Conservation (phyloP, 2,113 vertebrate genomes). For the Amblyornis subalaris region DNA sequence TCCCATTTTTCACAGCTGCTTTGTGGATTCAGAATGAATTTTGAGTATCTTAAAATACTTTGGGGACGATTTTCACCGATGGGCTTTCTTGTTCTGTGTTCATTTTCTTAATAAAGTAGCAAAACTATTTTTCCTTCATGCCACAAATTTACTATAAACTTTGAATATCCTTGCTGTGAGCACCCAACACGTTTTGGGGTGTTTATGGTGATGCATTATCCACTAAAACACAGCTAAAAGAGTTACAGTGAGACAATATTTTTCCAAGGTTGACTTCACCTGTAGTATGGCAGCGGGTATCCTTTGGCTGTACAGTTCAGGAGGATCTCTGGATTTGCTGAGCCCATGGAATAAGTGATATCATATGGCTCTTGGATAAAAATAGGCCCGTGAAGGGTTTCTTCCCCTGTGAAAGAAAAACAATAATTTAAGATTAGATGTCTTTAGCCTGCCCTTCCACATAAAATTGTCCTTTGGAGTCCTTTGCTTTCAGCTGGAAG, state of each 20-base stretch:
- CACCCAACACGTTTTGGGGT: not conserved
- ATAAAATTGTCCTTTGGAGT: not conserved
- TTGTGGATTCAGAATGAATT: not conserved
- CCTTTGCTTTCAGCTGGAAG: not conserved
- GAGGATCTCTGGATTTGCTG: slow-evolving; percentile 77
- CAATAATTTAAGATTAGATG: not conserved
- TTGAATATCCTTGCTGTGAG: accelerated
- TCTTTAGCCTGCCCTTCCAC: not conserved
- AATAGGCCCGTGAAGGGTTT: slow-evolving; percentile 75
- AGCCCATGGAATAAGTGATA: slow-evolving; percentile 77
- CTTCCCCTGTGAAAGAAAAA: slow-evolving; percentile 69
- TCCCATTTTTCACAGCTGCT: not conserved
- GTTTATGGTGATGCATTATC: accelerated
- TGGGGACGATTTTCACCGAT: not conserved
- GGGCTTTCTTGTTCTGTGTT: not conserved
- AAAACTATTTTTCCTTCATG: not conserved
- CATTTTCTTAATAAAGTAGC: not conserved
- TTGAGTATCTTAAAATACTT: not conserved
- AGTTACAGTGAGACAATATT: not conserved
- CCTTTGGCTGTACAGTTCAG: slow-evolving; percentile 85
- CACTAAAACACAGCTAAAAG: not conserved
- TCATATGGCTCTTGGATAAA: slow-evolving; percentile 87
- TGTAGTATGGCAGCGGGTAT: slow-evolving; percentile 79
- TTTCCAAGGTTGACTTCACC: slow-evolving; percentile 62
- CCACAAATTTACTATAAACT: not conserved